These are phyloP conservation scores for Stomatorhinus walkeri DNA, from an alignment of 2,797 vertebrate species.

Conservation along the genomic window DNA sequence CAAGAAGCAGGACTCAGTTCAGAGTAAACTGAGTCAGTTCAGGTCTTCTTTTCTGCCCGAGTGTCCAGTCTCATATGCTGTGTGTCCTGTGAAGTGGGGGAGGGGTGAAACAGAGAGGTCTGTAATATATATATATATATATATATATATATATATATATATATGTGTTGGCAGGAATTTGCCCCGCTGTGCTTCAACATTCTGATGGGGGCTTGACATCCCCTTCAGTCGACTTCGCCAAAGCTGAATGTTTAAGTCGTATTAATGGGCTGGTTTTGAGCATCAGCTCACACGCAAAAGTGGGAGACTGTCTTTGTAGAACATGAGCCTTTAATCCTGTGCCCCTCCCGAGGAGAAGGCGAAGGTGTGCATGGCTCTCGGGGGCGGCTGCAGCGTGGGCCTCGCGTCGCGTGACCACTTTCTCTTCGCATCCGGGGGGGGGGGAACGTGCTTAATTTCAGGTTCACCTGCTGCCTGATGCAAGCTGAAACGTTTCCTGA, in stretches of 20 bases:
- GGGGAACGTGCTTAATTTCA: neutral
- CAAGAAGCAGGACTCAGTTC: neutral
- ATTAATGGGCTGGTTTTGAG: neutral
- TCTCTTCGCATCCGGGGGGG: neutral
- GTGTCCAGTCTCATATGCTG: neutral
- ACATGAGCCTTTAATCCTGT: neutral
- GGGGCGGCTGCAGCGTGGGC: neutral
- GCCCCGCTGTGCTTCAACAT: neutral
- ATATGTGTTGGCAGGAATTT: neutral
- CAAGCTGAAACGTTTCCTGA: neutral
- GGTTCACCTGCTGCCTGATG: neutral
- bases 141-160: too few species aligned
- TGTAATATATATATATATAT: neutral
- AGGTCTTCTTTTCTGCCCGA: neutral
- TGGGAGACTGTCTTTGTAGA: neutral
- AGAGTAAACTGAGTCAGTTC: too few species aligned
- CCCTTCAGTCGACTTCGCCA: neutral
- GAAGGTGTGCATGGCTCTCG: neutral
- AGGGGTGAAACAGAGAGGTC: neutral
- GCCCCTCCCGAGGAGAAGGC: neutral
- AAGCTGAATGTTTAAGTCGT: neutral
- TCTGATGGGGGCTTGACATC: neutral
- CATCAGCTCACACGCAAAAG: neutral
- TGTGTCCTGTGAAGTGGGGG: neutral
- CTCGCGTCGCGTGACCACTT: neutral